phyloP scores from a whole-genome alignment of 2,888 invertebrate genomes.

The Calameuta pallipes region DNA sequence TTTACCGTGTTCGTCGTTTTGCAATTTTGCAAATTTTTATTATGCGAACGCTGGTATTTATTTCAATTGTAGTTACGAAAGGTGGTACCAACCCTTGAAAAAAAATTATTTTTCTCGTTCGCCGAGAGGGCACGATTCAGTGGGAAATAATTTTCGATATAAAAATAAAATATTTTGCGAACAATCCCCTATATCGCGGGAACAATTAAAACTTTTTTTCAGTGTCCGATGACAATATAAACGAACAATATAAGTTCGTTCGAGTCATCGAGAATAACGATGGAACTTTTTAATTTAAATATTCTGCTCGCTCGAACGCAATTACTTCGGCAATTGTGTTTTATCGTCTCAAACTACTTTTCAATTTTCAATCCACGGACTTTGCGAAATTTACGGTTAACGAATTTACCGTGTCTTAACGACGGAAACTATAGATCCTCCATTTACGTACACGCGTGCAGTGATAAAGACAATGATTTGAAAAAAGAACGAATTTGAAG shows the following conservation, averaged over 20 bases:
- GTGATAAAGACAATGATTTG: background rate
- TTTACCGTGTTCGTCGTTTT: too few species aligned
- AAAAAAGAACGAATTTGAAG: background rate
- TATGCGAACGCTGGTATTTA: background rate
- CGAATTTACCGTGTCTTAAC: background rate
- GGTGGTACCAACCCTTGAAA: background rate
- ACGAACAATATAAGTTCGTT: background rate
- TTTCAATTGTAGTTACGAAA: background rate
- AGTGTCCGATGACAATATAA: background rate
- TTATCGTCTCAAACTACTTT: background rate
- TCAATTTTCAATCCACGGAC: background rate
- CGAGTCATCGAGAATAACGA: background rate
- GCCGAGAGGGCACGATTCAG: background rate
- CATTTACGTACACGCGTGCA: too few species aligned
- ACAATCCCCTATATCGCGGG: background rate
- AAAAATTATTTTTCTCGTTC: background rate
- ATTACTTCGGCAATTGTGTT: background rate
- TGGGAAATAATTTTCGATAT: background rate
- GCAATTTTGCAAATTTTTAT: background rate
- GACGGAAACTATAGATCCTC: background rate
- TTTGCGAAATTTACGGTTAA: background rate
- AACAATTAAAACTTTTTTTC: background rate
- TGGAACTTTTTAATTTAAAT: background rate
- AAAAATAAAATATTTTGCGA: background rate
- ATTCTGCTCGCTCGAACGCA: background rate